These are phyloP conservation scores for Pangasius macronema DNA, from an alignment of 2,797 vertebrate genomes.

Conservation along the genomic window DNA sequence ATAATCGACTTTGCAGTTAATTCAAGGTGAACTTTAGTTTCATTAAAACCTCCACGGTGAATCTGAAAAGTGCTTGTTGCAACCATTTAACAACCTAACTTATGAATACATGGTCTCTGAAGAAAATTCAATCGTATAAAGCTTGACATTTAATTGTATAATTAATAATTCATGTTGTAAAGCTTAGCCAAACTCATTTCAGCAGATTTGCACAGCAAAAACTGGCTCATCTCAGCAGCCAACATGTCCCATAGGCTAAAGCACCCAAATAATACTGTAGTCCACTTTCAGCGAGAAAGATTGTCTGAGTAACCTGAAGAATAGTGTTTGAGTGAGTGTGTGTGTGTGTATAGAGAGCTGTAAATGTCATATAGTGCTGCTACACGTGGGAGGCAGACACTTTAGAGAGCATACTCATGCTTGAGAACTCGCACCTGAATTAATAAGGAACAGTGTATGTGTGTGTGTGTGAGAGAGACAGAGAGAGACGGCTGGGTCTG, in stretches of 20 bases:
- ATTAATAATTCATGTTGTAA: neutral
- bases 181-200: neutral
- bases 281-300: neutral
- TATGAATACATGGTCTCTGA: neutral
- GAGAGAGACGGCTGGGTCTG: neutral
- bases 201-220: neutral
- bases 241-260: neutral
- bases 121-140: neutral
- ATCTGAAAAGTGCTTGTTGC: constrained; percentile 9
- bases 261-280: neutral
- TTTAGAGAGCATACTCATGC: constrained; percentile 10
- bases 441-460: constrained; percentile 9
- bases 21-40: neutral
- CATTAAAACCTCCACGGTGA: neutral
- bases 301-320: neutral
- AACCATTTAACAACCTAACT: neutral
- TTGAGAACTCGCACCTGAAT: constrained; percentile 14
- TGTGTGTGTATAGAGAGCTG: neutral
- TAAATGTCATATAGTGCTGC: constrained; percentile 23
- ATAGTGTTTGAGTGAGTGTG: neutral
- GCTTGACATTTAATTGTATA: neutral
- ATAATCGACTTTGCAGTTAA: neutral
- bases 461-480: neutral
- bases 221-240: neutral
- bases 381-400: neutral